Evolutionary conservation across 2,113 vertebrate species (phyloP).

Genomic region (Choloepus hoffmanni): DNA sequence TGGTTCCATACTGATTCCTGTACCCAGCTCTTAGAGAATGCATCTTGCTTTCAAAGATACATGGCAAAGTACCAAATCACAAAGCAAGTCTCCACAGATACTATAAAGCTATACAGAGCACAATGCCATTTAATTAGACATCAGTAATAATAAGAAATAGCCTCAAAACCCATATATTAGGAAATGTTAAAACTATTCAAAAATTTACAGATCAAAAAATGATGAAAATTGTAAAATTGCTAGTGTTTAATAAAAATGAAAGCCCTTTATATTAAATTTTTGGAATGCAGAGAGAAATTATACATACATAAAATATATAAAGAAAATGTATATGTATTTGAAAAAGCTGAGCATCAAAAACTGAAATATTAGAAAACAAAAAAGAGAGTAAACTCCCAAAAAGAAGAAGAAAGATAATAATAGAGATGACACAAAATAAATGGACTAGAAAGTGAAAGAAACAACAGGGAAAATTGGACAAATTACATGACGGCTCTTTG

Average conservation of each 20-base stretch:
- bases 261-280: background rate
- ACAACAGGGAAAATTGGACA: background rate
- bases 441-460: background rate
- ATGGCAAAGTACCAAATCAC: background rate
- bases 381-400: background rate
- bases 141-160: background rate
- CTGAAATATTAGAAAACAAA: background rate
- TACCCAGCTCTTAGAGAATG: background rate
- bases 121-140: background rate
- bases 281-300: background rate
- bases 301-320: too few relatives aligned
- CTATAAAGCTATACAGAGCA: background rate
- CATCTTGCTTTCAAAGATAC: constrained; percentile 8
- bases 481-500: background rate
- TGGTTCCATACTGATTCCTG: background rate
- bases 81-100: constrained; percentile 17
- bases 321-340: too few relatives aligned
- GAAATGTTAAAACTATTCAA: constrained; percentile 22
- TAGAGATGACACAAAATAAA: constrained; percentile 12
- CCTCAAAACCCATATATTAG: background rate
- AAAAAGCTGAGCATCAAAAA: background rate
- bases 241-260: background rate
- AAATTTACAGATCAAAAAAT: background rate
- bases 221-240: background rate
- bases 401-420: background rate